Evolutionary conservation across 1,140 invertebrate species (phyloP).

Genomic region (Drosophila cardini): DNA sequence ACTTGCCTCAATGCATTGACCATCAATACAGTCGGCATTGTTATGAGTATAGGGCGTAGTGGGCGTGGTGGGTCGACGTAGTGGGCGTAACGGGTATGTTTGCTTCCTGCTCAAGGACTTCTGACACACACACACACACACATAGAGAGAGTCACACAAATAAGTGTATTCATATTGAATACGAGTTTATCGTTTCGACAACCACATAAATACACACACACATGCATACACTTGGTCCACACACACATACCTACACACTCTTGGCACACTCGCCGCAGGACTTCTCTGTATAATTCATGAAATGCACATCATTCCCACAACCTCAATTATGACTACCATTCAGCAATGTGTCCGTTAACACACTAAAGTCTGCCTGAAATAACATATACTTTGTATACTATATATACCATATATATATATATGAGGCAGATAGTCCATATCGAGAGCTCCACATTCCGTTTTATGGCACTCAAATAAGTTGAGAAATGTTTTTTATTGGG

Average conservation of each 20-base stretch:
- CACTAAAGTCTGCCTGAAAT: conserved; percentile 39
- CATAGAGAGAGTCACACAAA: no score
- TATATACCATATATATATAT: neutral
- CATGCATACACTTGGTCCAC: neutral
- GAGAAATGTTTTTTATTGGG: no score
- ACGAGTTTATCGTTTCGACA: conserved; percentile 46
- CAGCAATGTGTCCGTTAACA: conserved; percentile 50
- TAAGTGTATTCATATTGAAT: conserved; percentile 44
- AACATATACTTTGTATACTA: conserved; percentile 28
- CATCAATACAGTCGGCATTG: conserved; percentile 56
- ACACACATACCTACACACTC: conserved; percentile 22
- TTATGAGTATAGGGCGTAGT: neutral
- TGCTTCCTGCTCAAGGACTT: conserved; percentile 50
- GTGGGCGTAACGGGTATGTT: conserved; percentile 21
- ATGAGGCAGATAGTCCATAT: neutral
- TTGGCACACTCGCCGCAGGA: conserved; percentile 45
- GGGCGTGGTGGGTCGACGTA: conserved; percentile 34
- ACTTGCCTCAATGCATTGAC: conserved; percentile 77
- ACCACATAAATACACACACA: conserved; percentile 42
- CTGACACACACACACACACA: conserved; percentile 6
- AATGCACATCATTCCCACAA: conserved; percentile 80
- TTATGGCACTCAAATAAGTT: neutral
- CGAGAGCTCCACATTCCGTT: neutral
- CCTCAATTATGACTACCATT: conserved; percentile 75
- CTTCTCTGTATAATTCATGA: conserved; percentile 75